Base-by-base conservation (phyloP, 2,113 vertebrate species). In the Hiodon alosoides region DNA sequence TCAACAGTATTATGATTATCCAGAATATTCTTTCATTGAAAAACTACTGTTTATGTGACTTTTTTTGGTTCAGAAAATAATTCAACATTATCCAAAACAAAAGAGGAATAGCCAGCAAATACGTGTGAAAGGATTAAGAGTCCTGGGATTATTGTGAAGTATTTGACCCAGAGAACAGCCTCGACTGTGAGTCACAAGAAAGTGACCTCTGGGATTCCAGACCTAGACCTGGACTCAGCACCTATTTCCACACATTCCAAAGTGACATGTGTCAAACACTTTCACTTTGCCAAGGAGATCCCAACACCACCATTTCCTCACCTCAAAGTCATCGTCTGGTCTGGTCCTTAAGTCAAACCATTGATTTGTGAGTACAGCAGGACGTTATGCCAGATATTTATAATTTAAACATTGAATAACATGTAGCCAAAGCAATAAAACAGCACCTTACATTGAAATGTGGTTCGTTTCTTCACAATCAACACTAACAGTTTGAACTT, bases 401-500 rank as follows among this genome's bases (percentile, higher is more conserved):
- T 31, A 31, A 31, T 31, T 4, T 10, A 57, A 5, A 57, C 54
- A 57, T 57, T 10, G 5, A 5, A 57, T 57, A 57, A 57, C 54
- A 5, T 57, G 5, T 57, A 57, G 54, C 54, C 54, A 57, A 5
- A 7, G 54, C 54, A 5, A 57, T 2, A 57, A 10, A 57, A 5
- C 54, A 31, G 10, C 54, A 57, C 54, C 54, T 7, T 7, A 57
- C 10, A 2, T 10, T 7, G 54, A 72, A 58, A 68, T 77, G n/a
- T 2, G 1, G 16, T 31, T n/a, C 9, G n/a, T 71, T 75, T 54
- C n/a, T 31, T 59, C 62, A 71, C 54, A 82, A 78, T 81, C 61
- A 52, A 9, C 50, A 8, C 61, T 80, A 47, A 76, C 79, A 77
- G 76, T 80, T 80, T 80, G 75, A 85, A 83, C 79, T 81, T 87